Conservation (phyloP, 2,797 vertebrate species). For the Periophthalmus magnuspinnatus region DNA sequence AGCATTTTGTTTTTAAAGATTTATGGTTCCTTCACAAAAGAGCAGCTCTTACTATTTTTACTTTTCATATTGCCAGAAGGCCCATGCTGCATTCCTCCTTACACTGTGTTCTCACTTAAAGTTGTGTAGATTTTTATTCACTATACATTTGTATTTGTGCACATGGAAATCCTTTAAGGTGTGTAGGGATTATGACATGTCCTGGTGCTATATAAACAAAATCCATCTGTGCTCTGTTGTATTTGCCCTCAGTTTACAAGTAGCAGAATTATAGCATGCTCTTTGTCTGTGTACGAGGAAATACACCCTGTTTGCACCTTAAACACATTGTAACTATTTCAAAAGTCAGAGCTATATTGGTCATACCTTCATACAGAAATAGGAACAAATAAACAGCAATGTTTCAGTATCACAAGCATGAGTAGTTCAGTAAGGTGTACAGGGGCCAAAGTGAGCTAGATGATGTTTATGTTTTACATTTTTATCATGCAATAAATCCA, state of each 20-base stretch:
- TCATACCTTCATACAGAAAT: slow-evolving; percentile 16
- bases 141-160: background rate
- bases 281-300: slow-evolving; percentile 28
- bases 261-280: slow-evolving; percentile 22
- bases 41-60: background rate
- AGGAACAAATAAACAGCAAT: background rate
- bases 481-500: too few species aligned
- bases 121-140: background rate
- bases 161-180: slow-evolving; percentile 1
- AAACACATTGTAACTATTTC: slow-evolving; percentile 52
- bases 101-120: too few species aligned
- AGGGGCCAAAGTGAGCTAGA: background rate
- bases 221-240: slow-evolving; percentile 36
- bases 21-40: background rate
- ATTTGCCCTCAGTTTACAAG: slow-evolving; percentile 21
- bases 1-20: background rate
- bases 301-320: slow-evolving; percentile 55
- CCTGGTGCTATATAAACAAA: slow-evolving; percentile 29
- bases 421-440: background rate
- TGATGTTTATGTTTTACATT: background rate
- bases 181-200: slow-evolving; percentile 1
- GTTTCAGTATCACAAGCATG: background rate
- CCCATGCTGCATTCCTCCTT: too few species aligned
- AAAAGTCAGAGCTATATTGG: slow-evolving; percentile 14
- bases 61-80: too few species aligned